phyloP scores from a whole-genome alignment of 2,797 vertebrate species.

The Tangara arthus region DNA sequence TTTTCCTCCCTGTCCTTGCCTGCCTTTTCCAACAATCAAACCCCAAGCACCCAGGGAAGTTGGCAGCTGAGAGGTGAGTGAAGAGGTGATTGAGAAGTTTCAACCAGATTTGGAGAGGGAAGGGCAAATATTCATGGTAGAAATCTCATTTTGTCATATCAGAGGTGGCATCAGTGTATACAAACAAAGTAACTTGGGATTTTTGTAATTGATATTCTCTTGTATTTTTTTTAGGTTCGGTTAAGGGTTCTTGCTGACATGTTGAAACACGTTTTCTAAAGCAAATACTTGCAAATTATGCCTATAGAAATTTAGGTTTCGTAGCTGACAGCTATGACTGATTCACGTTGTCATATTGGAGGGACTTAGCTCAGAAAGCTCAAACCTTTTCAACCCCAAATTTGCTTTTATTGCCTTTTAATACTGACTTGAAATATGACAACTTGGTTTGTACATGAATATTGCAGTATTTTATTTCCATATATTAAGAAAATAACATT shows the following conservation, averaged over 20 bases:
- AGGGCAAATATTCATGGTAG: constrained; percentile 21
- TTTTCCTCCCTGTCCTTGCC: not conserved
- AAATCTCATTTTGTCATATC: constrained; percentile 22
- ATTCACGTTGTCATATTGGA: not conserved
- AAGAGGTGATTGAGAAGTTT: not conserved
- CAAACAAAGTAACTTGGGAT: not conserved
- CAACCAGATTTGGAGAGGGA: not conserved
- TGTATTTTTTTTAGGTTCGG: constrained; percentile 20
- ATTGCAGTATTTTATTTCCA: constrained; percentile 79
- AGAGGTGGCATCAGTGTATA: not conserved
- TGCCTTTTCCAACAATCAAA: not conserved
- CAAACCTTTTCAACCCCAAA: constrained; percentile 45
- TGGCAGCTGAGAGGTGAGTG: not conserved
- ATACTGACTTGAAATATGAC: constrained; percentile 71
- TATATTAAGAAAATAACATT: constrained; percentile 75
- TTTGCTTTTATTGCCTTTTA: constrained; percentile 74
- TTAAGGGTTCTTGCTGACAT: constrained; percentile 21
- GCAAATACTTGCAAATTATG: constrained; percentile 1
- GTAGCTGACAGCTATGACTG: not conserved
- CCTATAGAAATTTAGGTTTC: constrained; percentile 29
- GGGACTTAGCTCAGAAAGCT: constrained; percentile 8
- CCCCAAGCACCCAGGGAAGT: not conserved
- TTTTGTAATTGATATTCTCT: constrained; percentile 36
- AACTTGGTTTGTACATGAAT: constrained; percentile 77
- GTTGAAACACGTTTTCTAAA: constrained; percentile 51